Base-by-base conservation (phyloP, 1,140 invertebrate genomes). In the Drosophila teissieri region DNA sequence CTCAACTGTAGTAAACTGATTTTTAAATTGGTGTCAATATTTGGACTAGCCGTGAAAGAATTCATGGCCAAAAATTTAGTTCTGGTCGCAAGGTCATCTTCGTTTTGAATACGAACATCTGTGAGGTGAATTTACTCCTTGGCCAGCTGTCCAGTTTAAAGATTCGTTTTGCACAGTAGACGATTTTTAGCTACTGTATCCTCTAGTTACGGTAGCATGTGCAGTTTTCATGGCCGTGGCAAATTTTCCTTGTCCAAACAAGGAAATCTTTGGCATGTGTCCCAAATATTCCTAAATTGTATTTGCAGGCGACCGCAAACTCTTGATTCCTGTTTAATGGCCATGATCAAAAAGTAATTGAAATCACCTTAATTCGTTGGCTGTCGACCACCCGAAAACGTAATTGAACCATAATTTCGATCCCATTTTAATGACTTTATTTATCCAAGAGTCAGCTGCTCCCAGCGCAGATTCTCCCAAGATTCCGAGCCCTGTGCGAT, bases 401-500 rank as follows among this genome's bases (percentile, higher is more conserved):
- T 89, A 89, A 89, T 89, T 89, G 77, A 77, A 72, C 65, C 80
- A 80, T 89, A 69, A 89, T 89, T 84, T 89, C 89, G 84, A 89
- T 89, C 88, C 79, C 73, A 89, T 80, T 89, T 89, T 89, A 89
- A 89, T 89, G 84, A 89, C 84, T 89, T 89, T 84, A 88, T 88
- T 88, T 83, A 56, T 39, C 57, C 39, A 64, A 54, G 54, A 22
- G 54, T 55, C 53, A 46, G 73, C 27, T 65, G 67, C 37, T 22
- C 22, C 58, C 19, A 15, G 22, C 11, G 10, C 27, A 58, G 39
- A 12, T 42, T 31, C 36, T n/a, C 45, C 37, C 67, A 22, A 24
- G 67, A 53, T 39, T 14, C 34, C 12, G 4, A 15, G 15, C 3
- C 42, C 8, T 8, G 31, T 31, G 31, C 7, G 48, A 40, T 67